Base-by-base conservation (phyloP, 2,888 invertebrate genomes). In the Chloromyia formosa region DNA sequence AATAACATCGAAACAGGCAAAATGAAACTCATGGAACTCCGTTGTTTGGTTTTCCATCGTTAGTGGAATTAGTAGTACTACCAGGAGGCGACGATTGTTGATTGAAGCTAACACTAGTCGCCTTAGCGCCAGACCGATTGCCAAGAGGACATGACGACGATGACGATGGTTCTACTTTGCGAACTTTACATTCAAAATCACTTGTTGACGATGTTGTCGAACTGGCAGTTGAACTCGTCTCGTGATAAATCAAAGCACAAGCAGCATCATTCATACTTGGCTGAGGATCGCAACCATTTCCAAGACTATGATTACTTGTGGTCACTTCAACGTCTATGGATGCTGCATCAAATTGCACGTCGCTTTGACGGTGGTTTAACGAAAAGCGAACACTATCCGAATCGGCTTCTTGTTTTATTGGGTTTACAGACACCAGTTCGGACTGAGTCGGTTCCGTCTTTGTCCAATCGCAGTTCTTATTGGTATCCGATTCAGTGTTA, bases 21-120 rank as follows among this genome's bases (percentile, higher is more conserved):
- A 76, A 61, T 66, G 72, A 76, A 66, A 74, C 61, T 76, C 74
- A 76, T 73, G 76, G 76, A 74, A 73, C 73, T 60, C 74, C 74
- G 60, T 76, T 76, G 56, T 73, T 72, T n/a, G 62, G 72, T 56
- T 53, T 69, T 9, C 49, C 27, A 40, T 56, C 66, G 14, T 23
- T 16, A 20, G n/a, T 23, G 5, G 49, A 18, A 18, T 58, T 27
- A 22, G 27, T 60, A 56, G n/a, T 54, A 45, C 12, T 56, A 20
- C 27, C 7, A 1, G 42, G 20, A 12, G 35, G 20, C 58, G 56
- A 12, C 23, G 69, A 54, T 12, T 5, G 49, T 49, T n/a, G 16
- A 49, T n/a, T n/a, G 1, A 22, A 10, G n/a, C 14, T 61, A 1
- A 2, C n/a, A 35, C 27, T 35, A 7, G 27, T 4, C 27, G 27